Evolutionary conservation across 2,797 vertebrate genomes (phyloP).

Genomic region (Alectoris magna): DNA sequence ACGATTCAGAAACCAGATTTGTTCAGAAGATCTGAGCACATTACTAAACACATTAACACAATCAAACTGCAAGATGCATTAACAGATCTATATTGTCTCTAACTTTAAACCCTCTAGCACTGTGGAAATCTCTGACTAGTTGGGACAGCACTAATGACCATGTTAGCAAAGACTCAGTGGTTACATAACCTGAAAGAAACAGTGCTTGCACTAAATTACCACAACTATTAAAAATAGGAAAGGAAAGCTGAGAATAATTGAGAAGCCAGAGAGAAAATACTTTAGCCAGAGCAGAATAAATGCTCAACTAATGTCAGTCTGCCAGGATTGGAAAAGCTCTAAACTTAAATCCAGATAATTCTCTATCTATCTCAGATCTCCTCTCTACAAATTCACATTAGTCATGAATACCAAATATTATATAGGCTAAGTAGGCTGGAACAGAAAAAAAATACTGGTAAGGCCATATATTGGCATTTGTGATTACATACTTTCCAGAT

Average conservation of each 20-base stretch:
- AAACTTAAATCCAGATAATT: constrained; percentile 66
- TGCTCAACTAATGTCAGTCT: constrained; percentile 17
- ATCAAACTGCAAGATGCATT: constrained; percentile 9
- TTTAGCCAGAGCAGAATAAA: constrained; percentile 30
- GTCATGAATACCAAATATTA: constrained; percentile 41
- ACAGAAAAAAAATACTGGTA: background rate
- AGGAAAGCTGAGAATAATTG: constrained; percentile 22
- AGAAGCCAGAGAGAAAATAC: constrained; percentile 18
- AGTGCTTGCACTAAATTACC: constrained; percentile 5
- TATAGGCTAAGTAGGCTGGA: constrained; percentile 13
- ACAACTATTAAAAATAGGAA: constrained; percentile 19
- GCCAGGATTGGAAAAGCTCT: constrained; percentile 38
- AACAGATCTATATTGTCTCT: background rate
- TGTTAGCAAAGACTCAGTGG: background rate
- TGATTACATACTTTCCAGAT: background rate
- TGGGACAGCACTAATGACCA: background rate
- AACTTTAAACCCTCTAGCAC: background rate
- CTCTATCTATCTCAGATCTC: constrained; percentile 40
- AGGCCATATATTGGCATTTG: background rate
- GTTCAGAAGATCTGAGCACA: background rate
- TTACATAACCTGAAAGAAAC: background rate
- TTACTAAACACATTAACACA: background rate
- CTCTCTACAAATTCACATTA: constrained; percentile 45
- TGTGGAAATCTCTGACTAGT: background rate
- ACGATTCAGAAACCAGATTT: background rate